Base-by-base conservation (phyloP, 2,113 vertebrate genomes). In the Neotragus moschatus region DNA sequence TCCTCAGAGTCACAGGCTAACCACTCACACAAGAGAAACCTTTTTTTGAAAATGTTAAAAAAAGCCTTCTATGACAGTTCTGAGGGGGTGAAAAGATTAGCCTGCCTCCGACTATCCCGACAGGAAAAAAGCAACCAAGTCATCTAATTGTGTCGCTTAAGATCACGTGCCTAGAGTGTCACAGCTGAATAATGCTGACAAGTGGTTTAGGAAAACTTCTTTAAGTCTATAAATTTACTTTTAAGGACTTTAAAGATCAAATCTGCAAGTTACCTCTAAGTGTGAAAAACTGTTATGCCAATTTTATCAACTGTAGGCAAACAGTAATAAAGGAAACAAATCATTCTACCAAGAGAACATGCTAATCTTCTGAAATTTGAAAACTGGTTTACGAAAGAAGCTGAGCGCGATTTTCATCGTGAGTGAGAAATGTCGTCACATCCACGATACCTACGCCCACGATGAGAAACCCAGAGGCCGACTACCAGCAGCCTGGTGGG, bases 401-500 rank as follows among this genome's bases (percentile, higher is more conserved):
- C 0, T 63, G 55, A 55, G 16, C 19, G 25, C 25, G 25, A 66
- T 28, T 49, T 81, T 80, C 12, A n/a, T 7, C 21, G 1, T 33
- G 23, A 45, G 13, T 55, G 49, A 86, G 39, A 79, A 43, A 73
- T 2, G 47, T 4, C 43, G 13, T 7, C 2, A 13, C 26, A 3
- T 10, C 16, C 51, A n/a, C 3, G 2, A 56, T 1, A 36, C 33
- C 36, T 43, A 8, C 1, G 16, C 3, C 45, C 4, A 16, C 3
- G 33, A 53, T 13, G 26, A 14, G 85, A 66, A 15, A 15, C 8
- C 23, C 73, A 23, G 2, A 77, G 6, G 33, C 49, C 1, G 3
- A 1, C 19, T 1, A 21, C 4, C 6, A 4, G 39, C 1, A 6
- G 13, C 15, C 3, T 0, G 30, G 70, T 5, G 49, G 33, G 26